Percentiles rank a stretch among this genome's conserved stretches.
Evolutionary conservation across 2,797 vertebrate species (phyloP).

Genomic region (Emys orbicularis): DNA sequence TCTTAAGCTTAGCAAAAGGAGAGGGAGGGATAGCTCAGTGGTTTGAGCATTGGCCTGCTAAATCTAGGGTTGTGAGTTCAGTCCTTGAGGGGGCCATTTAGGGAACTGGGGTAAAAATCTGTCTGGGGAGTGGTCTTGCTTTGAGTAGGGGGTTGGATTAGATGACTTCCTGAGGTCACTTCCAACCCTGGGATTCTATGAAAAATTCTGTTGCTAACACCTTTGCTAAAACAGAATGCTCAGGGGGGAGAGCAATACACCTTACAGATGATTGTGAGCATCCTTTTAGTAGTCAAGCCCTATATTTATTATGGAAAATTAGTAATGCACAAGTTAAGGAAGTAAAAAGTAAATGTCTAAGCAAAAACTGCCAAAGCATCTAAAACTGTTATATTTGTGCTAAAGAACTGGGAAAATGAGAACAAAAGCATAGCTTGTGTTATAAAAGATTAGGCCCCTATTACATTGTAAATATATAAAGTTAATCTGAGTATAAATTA

Average conservation of each 20-base stretch:
- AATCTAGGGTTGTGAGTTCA: too few species aligned
- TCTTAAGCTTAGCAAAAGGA: not conserved
- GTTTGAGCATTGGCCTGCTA: too few species aligned
- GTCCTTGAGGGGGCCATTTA: too few species aligned
- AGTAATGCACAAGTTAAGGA: not conserved
- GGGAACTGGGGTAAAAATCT: too few species aligned
- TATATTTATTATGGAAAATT: not conserved
- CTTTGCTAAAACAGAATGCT: not conserved
- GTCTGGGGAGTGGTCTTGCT: too few species aligned
- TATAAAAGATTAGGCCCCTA: not conserved
- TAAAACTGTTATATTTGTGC: not conserved
- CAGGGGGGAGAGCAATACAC: not conserved
- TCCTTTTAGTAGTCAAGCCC: not conserved
- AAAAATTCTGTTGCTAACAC: not conserved
- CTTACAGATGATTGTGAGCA: not conserved
- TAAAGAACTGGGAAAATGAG: not conserved
- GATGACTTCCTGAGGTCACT: too few species aligned
- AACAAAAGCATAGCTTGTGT: not conserved
- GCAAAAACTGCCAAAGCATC: not conserved
- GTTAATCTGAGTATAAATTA: not conserved
- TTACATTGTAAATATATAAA: not conserved
- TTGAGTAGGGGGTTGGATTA: too few species aligned
- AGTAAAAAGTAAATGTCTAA: not conserved
- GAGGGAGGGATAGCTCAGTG: too few species aligned
- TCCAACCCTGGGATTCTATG: too few species aligned